Base-by-base conservation (phyloP, 2,888 invertebrate species). In the Andrena trimmerana region DNA sequence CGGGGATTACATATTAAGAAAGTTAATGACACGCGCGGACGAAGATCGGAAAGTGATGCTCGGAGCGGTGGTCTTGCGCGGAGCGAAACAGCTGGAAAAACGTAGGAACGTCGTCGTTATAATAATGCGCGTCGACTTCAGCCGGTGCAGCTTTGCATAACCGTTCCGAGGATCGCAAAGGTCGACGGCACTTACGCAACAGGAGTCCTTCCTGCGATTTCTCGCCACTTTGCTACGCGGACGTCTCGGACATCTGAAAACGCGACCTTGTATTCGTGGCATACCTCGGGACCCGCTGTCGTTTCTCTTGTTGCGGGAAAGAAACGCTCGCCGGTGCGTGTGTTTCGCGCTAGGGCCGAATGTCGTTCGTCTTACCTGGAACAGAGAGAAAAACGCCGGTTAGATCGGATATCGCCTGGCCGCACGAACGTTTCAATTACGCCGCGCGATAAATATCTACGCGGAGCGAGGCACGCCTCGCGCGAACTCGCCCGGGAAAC, bases 391-490 rank as follows among this genome's bases (percentile, higher is more conserved):
- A 87, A 88, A 85, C 82, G 71, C 80, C 65, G 90, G 84, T 90
- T 88, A 90, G 89, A 90, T 90, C 89, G 85, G 88, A 81, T 89
- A 87, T 90, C 90, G 82, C 81, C 54, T 52, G 71, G 72, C 50
- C 74, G 83, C 89, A 87, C 83, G 88, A 89, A 91, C 89, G 88
- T 91, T 91, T 92, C 91, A 90, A 92, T 91, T 91, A 90, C 89
- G 79, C 73, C 59, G 33, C 54, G 67, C 83, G 89, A 90, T 90
- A 90, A 91, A 89, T 90, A 90, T 89, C 89, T 54, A 83, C 81
- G 84, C 82, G 78, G 66, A 76, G 81, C 83, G 77, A 75, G 84
- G 65, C 80, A 59, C 77, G 69, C 77, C 77, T 71, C 62, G 83
- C 73, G 77, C 60, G 65, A 83, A 83, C 68, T 71, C 70, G 42